Base-by-base conservation (phyloP, 1,140 invertebrate genomes). In the Hermetia illucens region DNA sequence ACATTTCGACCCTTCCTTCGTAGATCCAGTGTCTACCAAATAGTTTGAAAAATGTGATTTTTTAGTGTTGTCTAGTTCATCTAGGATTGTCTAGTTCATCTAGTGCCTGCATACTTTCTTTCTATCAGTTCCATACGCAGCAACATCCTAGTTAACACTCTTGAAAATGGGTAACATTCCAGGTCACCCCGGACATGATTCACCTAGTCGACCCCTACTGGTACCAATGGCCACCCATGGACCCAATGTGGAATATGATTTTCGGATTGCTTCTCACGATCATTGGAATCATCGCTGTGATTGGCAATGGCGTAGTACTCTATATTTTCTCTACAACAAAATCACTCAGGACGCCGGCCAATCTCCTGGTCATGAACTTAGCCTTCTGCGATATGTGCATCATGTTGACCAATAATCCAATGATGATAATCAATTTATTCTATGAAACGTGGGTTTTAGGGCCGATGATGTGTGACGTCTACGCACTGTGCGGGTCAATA, bases 321-420 rank as follows among this genome's bases (percentile, higher is more conserved):
- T 89, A 83, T 61, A 83, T 91, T 42, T 92, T 47, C 24, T 41
- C 44, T 16, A 34, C 36, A 6, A 43, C 43, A 10, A 45, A 45
- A 39, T 64, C 65, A 30, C 70, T 89, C 2, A 71, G 82, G 46
- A 85, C 82, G 13, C 85, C 86, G 10, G 83, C 83, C 39, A 91
- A 91, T 60, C 58, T 89, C 38, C 66, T 88, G 21, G 78, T 89
- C 9, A 72, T 89, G 29, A 91, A 91, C 62, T 65, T 91, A 46
- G 85, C 86, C 5, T 77, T 89, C 54, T 86, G 81, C 8, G 86
- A 91, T 51, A 84, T 89, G 52, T 57, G 76, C 19, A 87, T 89
- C 82, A 89, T 88, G 82, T 61, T 76, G 39, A 61, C 59, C 32
- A 82, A 84, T 78, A 71, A 75, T 45, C 81, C 82, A 13, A 65